Percentiles rank a stretch among this genome's conserved stretches.
These are phyloP conservation scores for Drosophila algonquin DNA, from an alignment of 2,888 invertebrate species.

Conservation along the genomic window DNA sequence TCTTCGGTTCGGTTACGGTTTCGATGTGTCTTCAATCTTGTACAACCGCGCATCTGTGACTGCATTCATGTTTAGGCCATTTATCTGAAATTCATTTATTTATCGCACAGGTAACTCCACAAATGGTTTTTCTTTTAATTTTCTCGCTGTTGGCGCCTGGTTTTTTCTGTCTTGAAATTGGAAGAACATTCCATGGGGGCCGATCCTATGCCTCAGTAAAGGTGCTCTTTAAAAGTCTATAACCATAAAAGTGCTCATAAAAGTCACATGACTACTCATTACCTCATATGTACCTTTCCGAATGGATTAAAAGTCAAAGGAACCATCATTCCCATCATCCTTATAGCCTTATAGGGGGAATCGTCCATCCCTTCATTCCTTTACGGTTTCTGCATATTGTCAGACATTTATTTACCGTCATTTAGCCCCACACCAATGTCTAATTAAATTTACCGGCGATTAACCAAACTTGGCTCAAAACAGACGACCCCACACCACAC, in stretches of 20 bases:
- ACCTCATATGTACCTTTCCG: slow-evolving; percentile 45
- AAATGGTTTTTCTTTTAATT: slow-evolving; percentile 40
- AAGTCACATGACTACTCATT: slow-evolving; percentile 25
- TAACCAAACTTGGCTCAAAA: slow-evolving; percentile 74
- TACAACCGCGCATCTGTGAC: slow-evolving; percentile 66
- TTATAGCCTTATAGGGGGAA: neutral
- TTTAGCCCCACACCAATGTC: slow-evolving; percentile 67
- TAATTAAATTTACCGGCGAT: slow-evolving; percentile 81
- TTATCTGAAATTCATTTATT: slow-evolving; percentile 56
- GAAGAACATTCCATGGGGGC: neutral
- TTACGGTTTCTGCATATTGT: slow-evolving; percentile 50
- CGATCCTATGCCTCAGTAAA: neutral
- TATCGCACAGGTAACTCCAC: slow-evolving; percentile 60
- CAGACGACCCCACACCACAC: slow-evolving; percentile 49
- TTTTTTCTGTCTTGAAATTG: slow-evolving; percentile 6
- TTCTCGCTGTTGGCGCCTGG: slow-evolving; percentile 14
- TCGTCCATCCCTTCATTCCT: neutral
- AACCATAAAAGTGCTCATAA: neutral
- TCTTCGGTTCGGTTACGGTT: slow-evolving; percentile 5
- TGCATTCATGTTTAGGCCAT: slow-evolving; percentile 66
- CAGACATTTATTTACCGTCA: slow-evolving; percentile 77
- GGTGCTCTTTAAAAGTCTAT: neutral
- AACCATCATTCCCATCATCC: slow-evolving; percentile 3
- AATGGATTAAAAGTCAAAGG: slow-evolving; percentile 42
- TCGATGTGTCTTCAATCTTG: slow-evolving; percentile 62